These are phyloP conservation scores for Pangasius krempfi DNA, from an alignment of 2,797 vertebrate species.

Conservation along the genomic window DNA sequence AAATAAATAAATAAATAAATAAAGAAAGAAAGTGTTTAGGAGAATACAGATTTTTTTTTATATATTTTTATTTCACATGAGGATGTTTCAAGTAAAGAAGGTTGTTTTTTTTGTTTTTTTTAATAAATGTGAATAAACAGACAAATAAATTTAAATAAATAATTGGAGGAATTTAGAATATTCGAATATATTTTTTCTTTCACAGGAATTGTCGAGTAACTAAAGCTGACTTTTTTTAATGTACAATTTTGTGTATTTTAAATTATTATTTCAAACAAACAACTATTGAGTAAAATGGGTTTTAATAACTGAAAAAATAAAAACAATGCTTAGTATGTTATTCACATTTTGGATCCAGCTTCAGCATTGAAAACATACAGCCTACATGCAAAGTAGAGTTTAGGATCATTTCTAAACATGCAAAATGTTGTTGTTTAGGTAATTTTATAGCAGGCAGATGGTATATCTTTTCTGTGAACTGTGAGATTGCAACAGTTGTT, in stretches of 20 bases:
- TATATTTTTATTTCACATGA: not conserved
- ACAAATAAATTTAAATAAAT: not conserved
- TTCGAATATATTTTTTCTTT: not conserved
- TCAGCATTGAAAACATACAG: not conserved
- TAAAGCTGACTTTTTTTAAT: not conserved
- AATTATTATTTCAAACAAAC: not conserved
- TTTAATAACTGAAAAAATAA: not conserved
- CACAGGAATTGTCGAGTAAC: not conserved
- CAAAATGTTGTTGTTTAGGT: not conserved
- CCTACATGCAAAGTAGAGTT: not conserved
- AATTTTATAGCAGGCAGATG: not conserved
- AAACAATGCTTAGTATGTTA: not conserved
- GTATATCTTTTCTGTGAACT: not conserved
- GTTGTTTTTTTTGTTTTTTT: not conserved
- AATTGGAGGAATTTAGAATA: not conserved
- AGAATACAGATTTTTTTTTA: not conserved
- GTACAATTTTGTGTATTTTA: not conserved
- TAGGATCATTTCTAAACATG: not conserved
- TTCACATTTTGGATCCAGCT: not conserved
- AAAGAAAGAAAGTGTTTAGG: not conserved
- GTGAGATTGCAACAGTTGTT: not conserved
- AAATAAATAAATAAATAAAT: not conserved
- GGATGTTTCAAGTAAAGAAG: not conserved
- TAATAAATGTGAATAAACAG: not conserved
- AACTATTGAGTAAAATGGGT: not conserved